Evolutionary conservation across 2,797 vertebrate species (phyloP).

Genomic region (Sarcoramphus papa): DNA sequence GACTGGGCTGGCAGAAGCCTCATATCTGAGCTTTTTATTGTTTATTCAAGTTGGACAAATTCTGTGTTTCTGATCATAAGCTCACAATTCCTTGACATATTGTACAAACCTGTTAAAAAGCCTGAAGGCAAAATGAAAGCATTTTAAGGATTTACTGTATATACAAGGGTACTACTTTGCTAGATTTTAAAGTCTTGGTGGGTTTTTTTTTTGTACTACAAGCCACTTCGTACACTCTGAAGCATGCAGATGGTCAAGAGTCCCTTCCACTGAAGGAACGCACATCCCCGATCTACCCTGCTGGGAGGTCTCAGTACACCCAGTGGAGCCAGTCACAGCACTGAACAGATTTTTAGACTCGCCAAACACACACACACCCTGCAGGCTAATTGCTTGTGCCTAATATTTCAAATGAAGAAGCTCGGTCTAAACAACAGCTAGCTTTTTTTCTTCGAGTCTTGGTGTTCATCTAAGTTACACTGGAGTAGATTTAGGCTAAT

Average conservation of each 20-base stretch:
- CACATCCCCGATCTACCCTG: rapidly evolving
- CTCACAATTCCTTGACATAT: neutral
- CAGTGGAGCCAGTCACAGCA: neutral
- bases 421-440: neutral
- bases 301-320: neutral
- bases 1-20: neutral
- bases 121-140: neutral
- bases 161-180: neutral
- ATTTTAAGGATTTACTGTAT: neutral
- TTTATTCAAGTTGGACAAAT: neutral
- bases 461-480: neutral
- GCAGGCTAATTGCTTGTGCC: neutral
- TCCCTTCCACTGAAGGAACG: neutral
- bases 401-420: neutral
- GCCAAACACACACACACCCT: neutral
- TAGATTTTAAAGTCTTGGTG: neutral
- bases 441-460: neutral
- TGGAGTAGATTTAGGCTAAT: neutral
- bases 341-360: neutral
- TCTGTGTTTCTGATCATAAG: neutral
- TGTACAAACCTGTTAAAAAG: neutral
- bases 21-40: neutral
- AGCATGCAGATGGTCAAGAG: neutral
- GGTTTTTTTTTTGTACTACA: neutral
- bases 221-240: neutral